Conservation (phyloP, 2,797 vertebrate genomes). For the Schizothorax lantsangensis region DNA sequence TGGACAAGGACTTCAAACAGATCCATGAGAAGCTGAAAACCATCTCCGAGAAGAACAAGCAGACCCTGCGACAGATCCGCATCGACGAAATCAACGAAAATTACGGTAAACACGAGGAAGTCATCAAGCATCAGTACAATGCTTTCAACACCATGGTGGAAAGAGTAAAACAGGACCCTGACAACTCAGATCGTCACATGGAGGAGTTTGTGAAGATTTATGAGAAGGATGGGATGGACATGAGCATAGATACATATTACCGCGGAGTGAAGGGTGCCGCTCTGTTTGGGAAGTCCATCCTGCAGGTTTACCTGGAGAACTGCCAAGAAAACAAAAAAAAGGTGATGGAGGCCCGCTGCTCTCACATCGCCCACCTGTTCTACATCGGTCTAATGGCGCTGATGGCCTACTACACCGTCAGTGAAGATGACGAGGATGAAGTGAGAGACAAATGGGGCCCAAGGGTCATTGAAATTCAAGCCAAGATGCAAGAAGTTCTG, state of each 20-base stretch:
- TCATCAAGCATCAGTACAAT: slow-evolving; percentile 80
- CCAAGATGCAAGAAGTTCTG: slow-evolving; percentile 76
- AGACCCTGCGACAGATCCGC: slow-evolving; percentile 75
- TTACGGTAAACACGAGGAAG: slow-evolving; percentile 78
- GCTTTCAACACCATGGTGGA: slow-evolving; percentile 78
- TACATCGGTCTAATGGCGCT: slow-evolving; percentile 81
- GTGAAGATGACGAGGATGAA: slow-evolving; percentile 78
- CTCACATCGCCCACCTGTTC: slow-evolving; percentile 79
- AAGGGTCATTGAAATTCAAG: slow-evolving; percentile 75
- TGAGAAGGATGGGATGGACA: slow-evolving; percentile 70
- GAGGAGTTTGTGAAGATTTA: slow-evolving; percentile 71
- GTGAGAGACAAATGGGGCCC: slow-evolving; percentile 75
- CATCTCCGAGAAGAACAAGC: slow-evolving; percentile 78
- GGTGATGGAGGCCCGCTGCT: slow-evolving; percentile 79
- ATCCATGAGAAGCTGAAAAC: slow-evolving; percentile 74
- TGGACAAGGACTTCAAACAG: slow-evolving; percentile 74
- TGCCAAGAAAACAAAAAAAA: slow-evolving; percentile 66
- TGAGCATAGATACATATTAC: slow-evolving; percentile 79
- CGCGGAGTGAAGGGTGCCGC: slow-evolving; percentile 69
- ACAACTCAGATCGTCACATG: slow-evolving; percentile 65
- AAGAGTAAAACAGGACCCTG: slow-evolving; percentile 72
- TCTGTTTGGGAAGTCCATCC: slow-evolving; percentile 74
- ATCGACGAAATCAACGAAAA: slow-evolving; percentile 78
- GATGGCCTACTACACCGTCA: slow-evolving; percentile 79
- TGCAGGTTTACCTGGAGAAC: slow-evolving; percentile 78